Percentiles rank a stretch among this genome's conserved stretches.
Conservation (phyloP, 2,888 invertebrate species). For the Tinea pellionella region DNA sequence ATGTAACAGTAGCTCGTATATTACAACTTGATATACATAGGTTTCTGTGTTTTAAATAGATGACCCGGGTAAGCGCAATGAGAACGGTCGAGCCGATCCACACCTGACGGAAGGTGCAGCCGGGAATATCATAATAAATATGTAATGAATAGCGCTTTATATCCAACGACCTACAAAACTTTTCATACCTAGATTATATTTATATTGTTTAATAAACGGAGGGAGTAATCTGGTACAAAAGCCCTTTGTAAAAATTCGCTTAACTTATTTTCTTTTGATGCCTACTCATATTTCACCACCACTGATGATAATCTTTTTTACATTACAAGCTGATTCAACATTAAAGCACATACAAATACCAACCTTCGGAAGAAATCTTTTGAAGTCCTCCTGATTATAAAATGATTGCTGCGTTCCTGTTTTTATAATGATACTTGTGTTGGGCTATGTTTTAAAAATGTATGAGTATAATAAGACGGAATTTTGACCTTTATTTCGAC, state of each 20-base stretch:
- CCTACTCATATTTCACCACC: not conserved
- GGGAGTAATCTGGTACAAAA: not conserved
- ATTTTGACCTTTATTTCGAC: not conserved
- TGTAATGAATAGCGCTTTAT: constrained; percentile 2
- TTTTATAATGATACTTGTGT: not conserved
- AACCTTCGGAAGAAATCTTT: not conserved
- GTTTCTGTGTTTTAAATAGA: constrained; percentile 5
- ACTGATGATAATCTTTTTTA: not conserved
- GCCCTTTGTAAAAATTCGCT: not conserved
- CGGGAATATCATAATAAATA: not conserved
- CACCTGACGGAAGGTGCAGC: constrained; percentile 8
- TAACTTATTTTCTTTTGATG: not conserved
- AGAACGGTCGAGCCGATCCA: not conserved
- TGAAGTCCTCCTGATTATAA: not conserved
- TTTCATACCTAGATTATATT: not conserved
- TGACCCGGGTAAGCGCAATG: constrained; percentile 11
- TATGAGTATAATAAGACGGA: not conserved
- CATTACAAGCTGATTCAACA: not conserved
- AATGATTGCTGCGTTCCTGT: not conserved
- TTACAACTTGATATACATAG: not conserved
- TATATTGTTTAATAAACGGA: not conserved
- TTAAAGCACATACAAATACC: constrained; percentile 1
- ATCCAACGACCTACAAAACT: not conserved
- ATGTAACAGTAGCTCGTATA: not conserved
- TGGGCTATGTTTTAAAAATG: not conserved